Percentiles rank a stretch among this genome's conserved stretches.
These are phyloP conservation scores for Sus cebifrons DNA, from an alignment of 2,797 vertebrate species.

Conservation along the genomic window DNA sequence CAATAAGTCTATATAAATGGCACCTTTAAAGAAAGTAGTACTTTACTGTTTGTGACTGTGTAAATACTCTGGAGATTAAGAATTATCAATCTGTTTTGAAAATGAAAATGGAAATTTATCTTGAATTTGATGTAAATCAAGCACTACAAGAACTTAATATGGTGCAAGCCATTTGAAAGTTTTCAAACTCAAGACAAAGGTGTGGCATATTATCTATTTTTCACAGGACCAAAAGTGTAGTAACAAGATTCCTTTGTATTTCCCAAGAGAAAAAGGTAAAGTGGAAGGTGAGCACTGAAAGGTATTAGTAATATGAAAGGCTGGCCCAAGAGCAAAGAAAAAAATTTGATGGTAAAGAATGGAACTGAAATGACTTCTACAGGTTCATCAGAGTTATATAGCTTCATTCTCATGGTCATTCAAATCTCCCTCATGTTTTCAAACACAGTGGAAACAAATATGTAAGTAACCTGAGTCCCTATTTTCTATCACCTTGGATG, in stretches of 20 bases:
- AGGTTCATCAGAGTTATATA: neutral
- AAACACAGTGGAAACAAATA: neutral
- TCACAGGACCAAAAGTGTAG: neutral
- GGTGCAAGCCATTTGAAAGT: neutral
- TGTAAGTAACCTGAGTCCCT: neutral
- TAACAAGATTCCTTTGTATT: neutral
- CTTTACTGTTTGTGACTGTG: neutral
- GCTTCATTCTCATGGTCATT: neutral
- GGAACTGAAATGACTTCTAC: neutral
- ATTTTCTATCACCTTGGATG: neutral
- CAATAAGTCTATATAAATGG: slow-evolving; percentile 1
- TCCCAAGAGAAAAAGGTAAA: neutral
- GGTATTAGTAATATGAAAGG: neutral
- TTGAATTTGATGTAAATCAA: slow-evolving; percentile 38
- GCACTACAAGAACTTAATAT: neutral
- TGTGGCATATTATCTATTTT: neutral
- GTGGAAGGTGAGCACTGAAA: neutral
- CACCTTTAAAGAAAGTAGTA: neutral
- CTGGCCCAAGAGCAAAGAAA: neutral
- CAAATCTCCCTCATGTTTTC: neutral
- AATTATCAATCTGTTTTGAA: neutral
- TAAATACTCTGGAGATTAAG: neutral
- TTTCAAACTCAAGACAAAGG: slow-evolving; percentile 19
- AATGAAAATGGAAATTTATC: neutral
- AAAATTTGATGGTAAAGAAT: neutral